Percentiles rank a stretch among this genome's conserved stretches.
Evolutionary conservation across 1,140 invertebrate genomes (phyloP).

Genomic region (Orchestia grillus): DNA sequence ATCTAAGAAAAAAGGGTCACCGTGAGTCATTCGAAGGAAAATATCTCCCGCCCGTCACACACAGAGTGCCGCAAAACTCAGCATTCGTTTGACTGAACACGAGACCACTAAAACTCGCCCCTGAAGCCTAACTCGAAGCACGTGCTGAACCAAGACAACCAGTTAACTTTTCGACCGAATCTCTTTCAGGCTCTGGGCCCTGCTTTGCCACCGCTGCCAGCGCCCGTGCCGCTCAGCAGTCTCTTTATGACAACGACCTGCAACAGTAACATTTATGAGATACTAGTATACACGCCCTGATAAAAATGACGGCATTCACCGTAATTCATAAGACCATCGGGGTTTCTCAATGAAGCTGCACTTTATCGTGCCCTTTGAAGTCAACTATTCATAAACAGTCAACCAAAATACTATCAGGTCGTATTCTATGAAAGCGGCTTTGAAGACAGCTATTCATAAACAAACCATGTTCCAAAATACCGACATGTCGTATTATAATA

Average conservation of each 20-base stretch:
- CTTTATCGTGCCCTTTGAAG: no score
- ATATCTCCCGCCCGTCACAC: background rate
- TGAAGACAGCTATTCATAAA: no score
- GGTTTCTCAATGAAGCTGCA: no score
- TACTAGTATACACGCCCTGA: no score
- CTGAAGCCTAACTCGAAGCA: background rate
- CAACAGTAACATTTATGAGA: background rate
- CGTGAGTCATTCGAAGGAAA: no score
- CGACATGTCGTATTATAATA: no score
- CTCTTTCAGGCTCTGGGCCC: background rate
- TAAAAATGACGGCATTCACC: no score
- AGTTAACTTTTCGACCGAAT: background rate
- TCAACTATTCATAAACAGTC: no score
- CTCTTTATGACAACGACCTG: constrained; percentile 23
- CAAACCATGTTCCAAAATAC: no score
- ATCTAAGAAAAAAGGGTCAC: background rate
- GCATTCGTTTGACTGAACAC: background rate
- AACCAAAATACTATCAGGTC: no score
- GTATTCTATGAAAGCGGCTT: no score
- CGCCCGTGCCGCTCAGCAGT: background rate
- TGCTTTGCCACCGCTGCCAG: background rate
- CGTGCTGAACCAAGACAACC: background rate
- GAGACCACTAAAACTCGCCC: background rate
- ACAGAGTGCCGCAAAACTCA: background rate
- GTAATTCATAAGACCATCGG: no score